Conservation (phyloP, 2,888 invertebrate genomes). For the Aporophyla nigra region DNA sequence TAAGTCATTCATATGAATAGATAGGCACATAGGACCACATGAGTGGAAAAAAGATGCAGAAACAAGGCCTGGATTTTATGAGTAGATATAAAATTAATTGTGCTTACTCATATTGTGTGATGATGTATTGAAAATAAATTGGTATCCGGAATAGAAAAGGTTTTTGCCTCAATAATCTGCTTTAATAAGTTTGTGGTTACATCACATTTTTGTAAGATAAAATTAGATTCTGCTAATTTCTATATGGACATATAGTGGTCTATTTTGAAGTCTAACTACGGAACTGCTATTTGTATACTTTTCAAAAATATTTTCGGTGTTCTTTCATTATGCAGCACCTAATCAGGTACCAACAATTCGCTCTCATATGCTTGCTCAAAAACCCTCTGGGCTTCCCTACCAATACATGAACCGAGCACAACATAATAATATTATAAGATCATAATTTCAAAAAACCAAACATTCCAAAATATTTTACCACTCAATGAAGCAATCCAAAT, state of each 20-base stretch:
- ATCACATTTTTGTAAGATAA: not conserved
- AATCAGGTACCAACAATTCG: no score
- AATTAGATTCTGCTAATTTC: not conserved
- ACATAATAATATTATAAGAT: not conserved
- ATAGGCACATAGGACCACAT: conserved; percentile 34
- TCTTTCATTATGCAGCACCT: no score
- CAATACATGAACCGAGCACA: not conserved
- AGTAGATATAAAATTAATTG: conserved; percentile 55
- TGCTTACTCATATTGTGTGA: conserved; percentile 45
- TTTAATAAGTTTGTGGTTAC: not conserved
- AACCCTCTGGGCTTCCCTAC: no score
- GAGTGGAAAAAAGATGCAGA: conserved; percentile 47
- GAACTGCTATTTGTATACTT: no score
- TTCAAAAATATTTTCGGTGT: no score
- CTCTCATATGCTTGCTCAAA: no score
- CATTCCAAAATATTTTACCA: not conserved
- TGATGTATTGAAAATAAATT: conserved; percentile 44
- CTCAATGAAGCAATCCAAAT: conserved; percentile 39
- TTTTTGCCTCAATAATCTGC: not conserved
- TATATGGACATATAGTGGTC: not conserved
- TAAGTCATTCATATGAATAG: conserved; percentile 64
- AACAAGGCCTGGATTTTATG: conserved; percentile 55
- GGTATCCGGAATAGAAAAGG: conserved; percentile 4
- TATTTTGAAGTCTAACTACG: no score
- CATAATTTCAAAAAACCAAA: not conserved